Percentiles rank a stretch among this genome's conserved stretches.
phyloP scores from a whole-genome alignment of 2,113 vertebrate genomes.

The Carollia perspicillata region DNA sequence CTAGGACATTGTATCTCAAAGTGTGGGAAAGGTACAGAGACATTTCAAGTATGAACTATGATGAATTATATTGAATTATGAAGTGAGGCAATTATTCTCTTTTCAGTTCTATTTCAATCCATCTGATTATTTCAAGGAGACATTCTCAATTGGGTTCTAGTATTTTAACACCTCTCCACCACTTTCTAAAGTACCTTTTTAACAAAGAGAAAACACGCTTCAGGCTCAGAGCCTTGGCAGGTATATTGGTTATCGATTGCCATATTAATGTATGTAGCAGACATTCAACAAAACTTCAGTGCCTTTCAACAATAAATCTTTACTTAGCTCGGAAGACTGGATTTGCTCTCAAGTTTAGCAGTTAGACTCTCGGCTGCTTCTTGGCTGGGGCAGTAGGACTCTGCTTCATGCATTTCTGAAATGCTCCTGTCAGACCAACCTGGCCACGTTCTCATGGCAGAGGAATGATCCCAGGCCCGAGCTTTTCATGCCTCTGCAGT shows the following conservation, averaged over 20 bases:
- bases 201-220: not conserved
- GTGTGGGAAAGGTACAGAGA: not conserved
- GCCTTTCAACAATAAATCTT: not conserved
- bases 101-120: not conserved
- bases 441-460: not conserved
- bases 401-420: not conserved
- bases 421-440: not conserved
- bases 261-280: not conserved
- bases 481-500: not conserved
- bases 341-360: not conserved
- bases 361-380: not conserved
- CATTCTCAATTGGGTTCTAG: not conserved
- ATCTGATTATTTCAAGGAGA: not conserved
- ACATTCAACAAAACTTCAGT: not conserved
- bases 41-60: not conserved
- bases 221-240: not conserved
- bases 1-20: not conserved
- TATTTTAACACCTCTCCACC: not conserved
- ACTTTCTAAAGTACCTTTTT: not conserved
- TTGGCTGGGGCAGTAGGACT: not conserved
- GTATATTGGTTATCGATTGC: not conserved
- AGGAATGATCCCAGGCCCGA: not conserved
- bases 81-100: not conserved
- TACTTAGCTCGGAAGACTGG: not conserved
- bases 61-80: not conserved